These are phyloP conservation scores for Rotaria socialis DNA, from an alignment of 2,888 invertebrate genomes.

Conservation along the genomic window DNA sequence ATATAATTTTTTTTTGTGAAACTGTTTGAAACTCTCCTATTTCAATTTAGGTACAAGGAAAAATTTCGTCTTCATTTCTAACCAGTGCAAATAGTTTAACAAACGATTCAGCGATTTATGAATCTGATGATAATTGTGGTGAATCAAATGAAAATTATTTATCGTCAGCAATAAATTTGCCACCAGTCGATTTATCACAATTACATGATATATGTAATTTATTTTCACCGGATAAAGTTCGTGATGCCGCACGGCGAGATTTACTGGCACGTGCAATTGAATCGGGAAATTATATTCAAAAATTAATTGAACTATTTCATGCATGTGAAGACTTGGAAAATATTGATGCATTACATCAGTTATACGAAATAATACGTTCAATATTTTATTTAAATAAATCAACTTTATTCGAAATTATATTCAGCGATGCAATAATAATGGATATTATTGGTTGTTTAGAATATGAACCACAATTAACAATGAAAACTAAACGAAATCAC, in stretches of 20 bases:
- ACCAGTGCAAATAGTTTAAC: conserved; percentile 64
- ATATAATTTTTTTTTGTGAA: conserved; percentile 44
- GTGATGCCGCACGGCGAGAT: conserved; percentile 42
- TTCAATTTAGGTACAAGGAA: conserved; percentile 78
- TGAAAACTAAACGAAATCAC: conserved; percentile 64
- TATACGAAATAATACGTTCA: conserved; percentile 96
- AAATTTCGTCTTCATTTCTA: conserved; percentile 76
- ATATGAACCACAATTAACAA: conserved; percentile 74
- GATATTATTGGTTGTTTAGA: conserved; percentile 94
- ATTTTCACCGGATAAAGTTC: conserved; percentile 49
- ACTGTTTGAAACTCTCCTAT: no score
- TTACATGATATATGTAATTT: conserved; percentile 86
- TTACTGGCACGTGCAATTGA: conserved; percentile 37
- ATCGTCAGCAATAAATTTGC: conserved; percentile 85
- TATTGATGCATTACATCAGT: conserved; percentile 76
- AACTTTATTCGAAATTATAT: conserved; percentile 92
- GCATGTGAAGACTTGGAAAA: conserved; percentile 81
- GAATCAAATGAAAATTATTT: conserved; percentile 86
- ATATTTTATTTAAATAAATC: conserved; percentile 96
- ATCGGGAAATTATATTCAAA: conserved; percentile 37
- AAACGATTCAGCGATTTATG: conserved; percentile 74
- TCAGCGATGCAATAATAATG: conserved; percentile 67
- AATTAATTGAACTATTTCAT: conserved; percentile 44
- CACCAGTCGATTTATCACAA: conserved; percentile 85
- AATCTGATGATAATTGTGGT: conserved; percentile 64